Evolutionary conservation across 2,888 invertebrate species (phyloP), one percentile per base, ranked within the genome.

Genomic region (Apamea anceps): DNA sequence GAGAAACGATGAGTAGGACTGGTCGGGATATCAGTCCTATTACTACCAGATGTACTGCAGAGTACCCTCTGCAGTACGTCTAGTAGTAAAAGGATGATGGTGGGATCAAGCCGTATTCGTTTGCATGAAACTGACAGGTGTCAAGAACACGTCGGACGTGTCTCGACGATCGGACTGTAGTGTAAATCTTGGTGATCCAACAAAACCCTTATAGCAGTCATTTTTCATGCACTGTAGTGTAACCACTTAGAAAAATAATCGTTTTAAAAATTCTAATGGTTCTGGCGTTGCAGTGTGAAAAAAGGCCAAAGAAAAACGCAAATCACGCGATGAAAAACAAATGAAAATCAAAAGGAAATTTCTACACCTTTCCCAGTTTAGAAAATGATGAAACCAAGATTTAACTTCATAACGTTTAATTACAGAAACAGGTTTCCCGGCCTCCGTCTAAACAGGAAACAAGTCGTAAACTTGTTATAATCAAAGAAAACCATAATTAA

Each of bases 401-500:
- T 74, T 37, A 60, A 54, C 66, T 79, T 66, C 15, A 60, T 51
- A 66, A 70, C 48, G 28, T 84, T 81, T 72, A 84, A 84, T 87
- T 65, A 48, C 57, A 62, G 7, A 72, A 79, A 77, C 75, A 60
- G 72, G 57, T 84, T 62, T n/a, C 57, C 65, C 32, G 7, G 18
- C 6, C 8, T 60, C 25, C 32, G 51, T 62, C 25, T 68, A 63
- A 81, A 81, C 83, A 79, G 88, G 84, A 83, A 88, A 86, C 62
- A 67, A 57, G 79, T 83, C 86, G 80, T 87, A 62, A 88, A 80
- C 79, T 81, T 71, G 80, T 82, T 81, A 72, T 73, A 75, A 75
- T 72, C 72, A 68, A 81, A 82, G 81, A 89, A 88, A 88, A 81
- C 79, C 80, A 79, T 86, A 86, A 88, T 88, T 87, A 85, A 88